A percentile compares a stretch with the other conserved stretches of the same genome.
phyloP scores from a whole-genome alignment of 2,888 invertebrate species.

The Lasioglossum pauxillum region DNA sequence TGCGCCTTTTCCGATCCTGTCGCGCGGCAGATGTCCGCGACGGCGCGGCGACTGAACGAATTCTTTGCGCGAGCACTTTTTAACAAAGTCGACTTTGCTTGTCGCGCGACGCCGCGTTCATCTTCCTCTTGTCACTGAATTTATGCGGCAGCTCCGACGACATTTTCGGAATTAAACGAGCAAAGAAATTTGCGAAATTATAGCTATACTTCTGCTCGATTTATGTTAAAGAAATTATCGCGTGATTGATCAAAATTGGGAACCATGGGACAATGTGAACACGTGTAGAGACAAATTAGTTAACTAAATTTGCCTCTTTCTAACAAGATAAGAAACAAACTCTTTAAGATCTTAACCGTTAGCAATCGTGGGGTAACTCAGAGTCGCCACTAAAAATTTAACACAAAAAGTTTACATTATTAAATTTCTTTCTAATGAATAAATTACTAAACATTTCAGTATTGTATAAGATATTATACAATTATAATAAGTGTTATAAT shows the following conservation, averaged over 20 bases:
- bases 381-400: too few species aligned
- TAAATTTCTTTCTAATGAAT: too few species aligned
- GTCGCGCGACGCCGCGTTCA: neutral
- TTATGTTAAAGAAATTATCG: neutral
- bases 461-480: too few species aligned
- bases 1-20: neutral
- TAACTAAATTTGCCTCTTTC: neutral
- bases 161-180: neutral
- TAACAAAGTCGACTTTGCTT: neutral
- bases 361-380: too few species aligned
- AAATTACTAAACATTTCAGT: too few species aligned
- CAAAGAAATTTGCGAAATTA: neutral
- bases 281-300: neutral
- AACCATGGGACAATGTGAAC: neutral
- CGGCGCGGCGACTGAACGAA: neutral
- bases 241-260: neutral
- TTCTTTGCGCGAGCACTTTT: too few species aligned
- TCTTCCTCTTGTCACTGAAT: neutral
- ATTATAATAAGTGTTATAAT: too few species aligned
- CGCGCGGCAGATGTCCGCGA: constrained; percentile 2
- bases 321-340: too few species aligned
- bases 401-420: too few species aligned
- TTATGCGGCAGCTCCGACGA: neutral
- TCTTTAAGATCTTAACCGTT: too few species aligned
- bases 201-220: neutral